A percentile compares a stretch with the other conserved stretches of the same genome.
Conservation (phyloP, 37 sponge, comb jelly and placozoan species). For the Bolinopsis microptera region DNA sequence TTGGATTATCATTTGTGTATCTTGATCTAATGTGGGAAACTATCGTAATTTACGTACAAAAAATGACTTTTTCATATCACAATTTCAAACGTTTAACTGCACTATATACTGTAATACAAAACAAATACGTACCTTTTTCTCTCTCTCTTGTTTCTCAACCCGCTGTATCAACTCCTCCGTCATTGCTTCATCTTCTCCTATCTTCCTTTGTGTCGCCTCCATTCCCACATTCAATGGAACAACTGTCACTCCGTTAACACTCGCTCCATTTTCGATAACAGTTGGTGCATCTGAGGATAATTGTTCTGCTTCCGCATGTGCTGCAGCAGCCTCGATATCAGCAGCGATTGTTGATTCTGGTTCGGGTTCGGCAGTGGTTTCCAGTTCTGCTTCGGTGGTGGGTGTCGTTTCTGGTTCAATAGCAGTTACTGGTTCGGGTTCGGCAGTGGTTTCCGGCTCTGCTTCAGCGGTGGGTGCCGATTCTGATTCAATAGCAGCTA, state of each 20-base stretch:
- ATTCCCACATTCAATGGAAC: neutral
- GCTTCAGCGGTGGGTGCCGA: neutral
- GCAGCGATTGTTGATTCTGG: neutral
- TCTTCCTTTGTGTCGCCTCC: neutral
- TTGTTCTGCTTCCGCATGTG: neutral
- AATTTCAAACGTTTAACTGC: too few species aligned
- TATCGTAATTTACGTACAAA: too few species aligned
- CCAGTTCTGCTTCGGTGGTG: neutral
- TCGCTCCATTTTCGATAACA: neutral
- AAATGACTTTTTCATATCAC: too few species aligned
- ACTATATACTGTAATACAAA: too few species aligned
- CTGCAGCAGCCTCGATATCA: neutral
- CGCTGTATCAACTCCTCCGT: neutral
- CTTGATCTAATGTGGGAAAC: too few species aligned
- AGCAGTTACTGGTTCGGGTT: neutral
- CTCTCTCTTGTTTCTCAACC: neutral
- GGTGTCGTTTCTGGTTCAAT: neutral
- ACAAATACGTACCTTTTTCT: neutral
- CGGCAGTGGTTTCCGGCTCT: neutral
- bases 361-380: neutral
- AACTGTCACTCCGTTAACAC: neutral
- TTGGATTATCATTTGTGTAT: neutral
- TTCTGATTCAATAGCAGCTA: neutral
- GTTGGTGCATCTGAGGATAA: neutral
- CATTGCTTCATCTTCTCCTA: neutral